Base-by-base conservation (phyloP, 2,797 vertebrate genomes). In the Clarias laeviceps region DNA sequence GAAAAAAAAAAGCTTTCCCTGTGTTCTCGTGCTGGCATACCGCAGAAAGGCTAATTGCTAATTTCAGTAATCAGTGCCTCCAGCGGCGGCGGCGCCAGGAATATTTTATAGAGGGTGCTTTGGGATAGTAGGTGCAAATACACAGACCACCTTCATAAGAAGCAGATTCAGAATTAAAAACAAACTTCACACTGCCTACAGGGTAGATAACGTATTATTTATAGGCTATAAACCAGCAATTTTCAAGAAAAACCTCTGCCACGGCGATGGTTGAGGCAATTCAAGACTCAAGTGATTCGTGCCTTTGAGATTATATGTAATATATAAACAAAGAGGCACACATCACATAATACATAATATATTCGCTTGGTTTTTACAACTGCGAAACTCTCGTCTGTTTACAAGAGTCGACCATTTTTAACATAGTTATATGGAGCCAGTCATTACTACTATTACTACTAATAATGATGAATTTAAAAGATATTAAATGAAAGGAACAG, bases 11-110 rank as follows among this genome's bases (percentile, higher is more conserved):
- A 40, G 29, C 4, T 70, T 70, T 82, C 45, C 59, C n/a, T 76
- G 68, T 64, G 22, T 56, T 85, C 32, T 80, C 72, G 22, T 24
- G 17, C 32, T 29, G 80, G 82, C 72, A 45, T 29, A 34, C 62
- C 15, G 54, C 70, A 77, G 32, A 59, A 82, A 68, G 50, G 61
- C 40, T 77, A 69, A 70, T 32, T 61, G 54, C 61, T 82, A 45
- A 86, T 66, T 56, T 76, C 74, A 68, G 80, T 82, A 68, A 86
- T 82, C 80, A 45, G 69, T 83, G 73, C 24, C 83, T 82, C 78
- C 78, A 66, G 78, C 54, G 29, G 65, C 27, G 66, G 68, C 11
- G 81, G 81, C 68, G 80, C 84, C 80, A 80, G 57, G 57, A 50
- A 59, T 82, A 69, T 79, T 80, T 80, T 80, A 80, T 80, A 62